Base-by-base conservation (phyloP, 1,140 invertebrate genomes). In the Bombus vancouverensis region DNA sequence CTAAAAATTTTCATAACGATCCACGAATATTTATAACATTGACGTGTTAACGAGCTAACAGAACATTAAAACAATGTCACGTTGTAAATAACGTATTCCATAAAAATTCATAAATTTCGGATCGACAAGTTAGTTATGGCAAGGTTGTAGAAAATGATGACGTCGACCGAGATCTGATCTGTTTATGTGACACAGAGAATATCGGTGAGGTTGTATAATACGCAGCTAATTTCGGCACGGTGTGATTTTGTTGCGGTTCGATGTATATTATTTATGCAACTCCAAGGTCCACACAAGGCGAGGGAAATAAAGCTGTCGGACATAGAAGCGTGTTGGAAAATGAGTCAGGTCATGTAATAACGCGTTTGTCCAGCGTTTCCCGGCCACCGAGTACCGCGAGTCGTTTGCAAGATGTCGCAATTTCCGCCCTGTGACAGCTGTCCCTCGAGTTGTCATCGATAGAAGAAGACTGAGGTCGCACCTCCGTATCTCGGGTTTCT, bases 361-460 rank as follows among this genome's bases (percentile, higher is more conserved):
- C 82, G 80, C 28, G 57, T 70, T 47, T 22, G 65, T 81, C 10
- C 42, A 3, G 12, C 25, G 59, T 77, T 80, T 25, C 62, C 57
- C 70, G 81, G 53, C 22, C 37, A 13, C 57, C 57, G 72, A 47
- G 44, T 57, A 73, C 47, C 86, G 83, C 82, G 81, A 86, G 70
- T 87, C 87, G 85, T 90, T 91, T 83, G 87, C 90, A 91, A 91
- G 89, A 91, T 91, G 90, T 88, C 89, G 88, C 77, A 83, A 76
- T 91, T 91, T 91, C 89, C 89, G 89, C 62, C 4, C 71, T 62
- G 74, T 83, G 87, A 91, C 90, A 91, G 90, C 87, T 91, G 90
- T 85, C 85, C 79, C 81, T 86, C 87, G 89, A 34, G 42, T 80
- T 75, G 85, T 79, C 85, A 88, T n/a, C 53, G 81, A 87, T 81